Conservation (phyloP, 2,113 vertebrate genomes). For the Myrmecophaga tridactyla region DNA sequence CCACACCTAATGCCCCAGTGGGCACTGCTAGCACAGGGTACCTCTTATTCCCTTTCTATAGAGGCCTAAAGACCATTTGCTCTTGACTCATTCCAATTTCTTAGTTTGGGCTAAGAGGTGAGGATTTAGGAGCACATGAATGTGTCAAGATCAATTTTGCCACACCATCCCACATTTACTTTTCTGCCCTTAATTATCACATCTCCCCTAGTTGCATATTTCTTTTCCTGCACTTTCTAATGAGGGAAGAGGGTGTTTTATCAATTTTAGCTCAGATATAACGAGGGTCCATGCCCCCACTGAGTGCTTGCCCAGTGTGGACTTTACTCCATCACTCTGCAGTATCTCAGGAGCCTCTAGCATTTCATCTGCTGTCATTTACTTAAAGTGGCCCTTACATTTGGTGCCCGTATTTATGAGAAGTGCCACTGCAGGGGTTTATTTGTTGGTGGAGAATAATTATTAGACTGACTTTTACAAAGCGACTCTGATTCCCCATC, state of each 20-base stretch:
- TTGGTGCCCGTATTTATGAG: neutral
- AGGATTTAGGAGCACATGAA: neutral
- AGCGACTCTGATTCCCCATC: neutral
- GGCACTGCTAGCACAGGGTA: neutral
- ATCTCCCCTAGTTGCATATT: neutral
- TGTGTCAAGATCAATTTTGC: neutral
- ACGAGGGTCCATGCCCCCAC: neutral
- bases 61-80: neutral
- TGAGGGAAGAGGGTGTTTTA: neutral
- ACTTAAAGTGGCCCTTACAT: neutral
- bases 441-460: neutral
- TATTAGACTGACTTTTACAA: neutral
- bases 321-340: neutral
- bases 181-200: neutral
- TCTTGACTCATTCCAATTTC: neutral
- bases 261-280: neutral
- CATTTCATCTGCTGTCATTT: neutral
- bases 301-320: accelerated
- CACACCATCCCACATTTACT: neutral
- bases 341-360: neutral
- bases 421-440: neutral
- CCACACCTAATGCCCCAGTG: neutral
- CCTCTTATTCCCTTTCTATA: accelerated
- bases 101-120: neutral
- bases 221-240: neutral